phyloP scores from a whole-genome alignment of 2,888 invertebrate species.

The Lasioglossum lativentre region DNA sequence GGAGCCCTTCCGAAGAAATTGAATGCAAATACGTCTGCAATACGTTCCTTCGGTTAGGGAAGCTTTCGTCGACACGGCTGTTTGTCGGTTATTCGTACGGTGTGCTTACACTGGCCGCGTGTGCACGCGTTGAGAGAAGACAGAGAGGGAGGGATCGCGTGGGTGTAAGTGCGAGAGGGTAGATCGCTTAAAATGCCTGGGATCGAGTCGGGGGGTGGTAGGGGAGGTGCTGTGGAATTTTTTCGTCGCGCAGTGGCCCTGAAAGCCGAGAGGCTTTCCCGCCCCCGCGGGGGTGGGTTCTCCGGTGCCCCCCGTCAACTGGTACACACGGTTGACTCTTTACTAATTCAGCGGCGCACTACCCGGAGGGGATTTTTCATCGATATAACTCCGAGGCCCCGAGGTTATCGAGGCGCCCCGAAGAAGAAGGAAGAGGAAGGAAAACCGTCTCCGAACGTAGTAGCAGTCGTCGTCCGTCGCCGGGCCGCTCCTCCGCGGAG shows the following conservation, averaged over 20 bases:
- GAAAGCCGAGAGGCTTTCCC: constrained; percentile 13
- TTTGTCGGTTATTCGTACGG: constrained; percentile 59
- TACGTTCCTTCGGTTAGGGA: constrained; percentile 59
- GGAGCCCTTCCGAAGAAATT: constrained; percentile 76
- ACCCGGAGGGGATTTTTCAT: constrained; percentile 74
- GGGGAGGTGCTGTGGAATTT: constrained; percentile 28
- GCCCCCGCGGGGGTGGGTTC: not conserved
- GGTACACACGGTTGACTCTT: constrained; percentile 64
- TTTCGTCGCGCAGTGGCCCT: constrained; percentile 29
- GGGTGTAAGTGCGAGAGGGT: not conserved
- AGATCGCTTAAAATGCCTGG: constrained; percentile 47
- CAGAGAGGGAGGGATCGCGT: not conserved
- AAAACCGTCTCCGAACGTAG: not conserved
- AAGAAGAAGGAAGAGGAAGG: not conserved
- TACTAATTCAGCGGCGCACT: constrained; percentile 78
- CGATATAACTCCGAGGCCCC: constrained; percentile 25
- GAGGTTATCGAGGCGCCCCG: not conserved
- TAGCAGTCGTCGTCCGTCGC: constrained; percentile 4
- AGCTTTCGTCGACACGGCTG: constrained; percentile 56
- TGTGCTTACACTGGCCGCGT: constrained; percentile 46
- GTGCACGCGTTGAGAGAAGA: not conserved
- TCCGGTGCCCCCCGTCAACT: constrained; percentile 28
- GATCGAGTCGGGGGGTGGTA: not conserved
- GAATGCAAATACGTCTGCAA: constrained; percentile 80
- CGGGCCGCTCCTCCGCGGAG: not conserved